Evolutionary conservation across 2,888 invertebrate species (phyloP).

Genomic region (Cecidostiba fungosa): DNA sequence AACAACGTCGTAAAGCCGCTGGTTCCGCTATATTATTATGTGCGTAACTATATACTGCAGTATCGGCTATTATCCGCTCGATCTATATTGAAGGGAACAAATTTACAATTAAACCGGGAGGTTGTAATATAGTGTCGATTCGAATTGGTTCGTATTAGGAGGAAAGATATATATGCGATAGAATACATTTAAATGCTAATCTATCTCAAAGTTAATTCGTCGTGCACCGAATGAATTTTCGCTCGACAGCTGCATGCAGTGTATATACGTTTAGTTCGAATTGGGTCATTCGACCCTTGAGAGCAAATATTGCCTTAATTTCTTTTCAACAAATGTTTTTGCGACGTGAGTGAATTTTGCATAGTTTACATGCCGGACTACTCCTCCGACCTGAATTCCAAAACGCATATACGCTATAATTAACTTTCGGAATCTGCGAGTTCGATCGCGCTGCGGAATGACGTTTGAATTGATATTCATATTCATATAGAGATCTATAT

Average conservation of each 20-base stretch:
- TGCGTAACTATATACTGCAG: neutral
- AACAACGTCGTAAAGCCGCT: neutral
- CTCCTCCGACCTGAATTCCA: neutral
- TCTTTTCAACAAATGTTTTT: slow-evolving; percentile 17
- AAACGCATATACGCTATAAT: neutral
- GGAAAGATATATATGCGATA: slow-evolving; percentile 41
- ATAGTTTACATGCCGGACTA: neutral
- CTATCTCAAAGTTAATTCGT: slow-evolving; percentile 48
- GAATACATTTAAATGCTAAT: slow-evolving; percentile 59
- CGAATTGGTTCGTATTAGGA: slow-evolving; percentile 35
- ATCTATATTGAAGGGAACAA: neutral
- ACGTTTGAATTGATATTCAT: neutral
- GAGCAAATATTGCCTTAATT: slow-evolving; percentile 31
- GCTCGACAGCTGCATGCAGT: neutral
- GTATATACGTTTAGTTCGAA: neutral
- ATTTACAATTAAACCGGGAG: slow-evolving; percentile 41
- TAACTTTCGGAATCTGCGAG: neutral
- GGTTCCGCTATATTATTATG: neutral
- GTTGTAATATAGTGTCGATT: slow-evolving; percentile 22
- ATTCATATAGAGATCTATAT: neutral
- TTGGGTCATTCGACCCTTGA: slow-evolving; percentile 31
- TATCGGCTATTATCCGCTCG: neutral
- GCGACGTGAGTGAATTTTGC: neutral
- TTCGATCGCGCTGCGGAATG: neutral
- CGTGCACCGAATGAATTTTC: slow-evolving; percentile 44